Base-by-base conservation (phyloP, 2,113 vertebrate species). In the Chascanopsetta lugubris region DNA sequence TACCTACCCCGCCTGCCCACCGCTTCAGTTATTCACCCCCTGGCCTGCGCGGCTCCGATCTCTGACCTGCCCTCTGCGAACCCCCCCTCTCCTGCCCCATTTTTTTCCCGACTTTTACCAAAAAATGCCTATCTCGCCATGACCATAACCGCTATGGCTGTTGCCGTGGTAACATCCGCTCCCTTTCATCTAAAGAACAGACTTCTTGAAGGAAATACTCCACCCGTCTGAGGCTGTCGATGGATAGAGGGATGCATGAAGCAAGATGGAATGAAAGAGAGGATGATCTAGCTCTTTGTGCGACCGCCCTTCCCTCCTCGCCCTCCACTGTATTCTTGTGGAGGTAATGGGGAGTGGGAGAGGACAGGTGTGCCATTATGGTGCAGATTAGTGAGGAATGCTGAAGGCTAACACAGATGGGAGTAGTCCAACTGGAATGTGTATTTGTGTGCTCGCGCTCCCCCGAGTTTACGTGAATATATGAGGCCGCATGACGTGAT, bases 351-450 rank as follows among this genome's bases (percentile, higher is more conserved):
- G 76, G 78, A 84, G 27, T 46, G 58, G 76, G 53, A 72, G 60
- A 76, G 50, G 79, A 80, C 90, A 92, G 88, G 87, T 90, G 87
- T 77, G 83, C 79, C 66, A 77, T 87, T 84, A 86, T 88, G 11
- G 57, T 65, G 73, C 59, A 78, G 75, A 89, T 88, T 84, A 85
- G 74, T 15, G 17, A 79, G 63, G 79, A 90, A 88, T 88, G 85
- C 83, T 77, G 25, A 68, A 82, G 76, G 84, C 81, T 72, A 72
- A 58, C 50, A 42, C 55, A 65, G 65, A 6, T 18, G 27, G 58
- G 71, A 61, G 72, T 51, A 32, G 46, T 63, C 76, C 38, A 67
- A 69, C 56, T 68, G 60, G 45, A 13, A 25, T 60, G 61, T 67
- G 48, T 24, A 51, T 55, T 51, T 77, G 21, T 27, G 56, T 27